Evolutionary conservation across 2,888 invertebrate species (phyloP), one percentile per base, ranked within the genome.

Genomic region (Saturnia pavonia): DNA sequence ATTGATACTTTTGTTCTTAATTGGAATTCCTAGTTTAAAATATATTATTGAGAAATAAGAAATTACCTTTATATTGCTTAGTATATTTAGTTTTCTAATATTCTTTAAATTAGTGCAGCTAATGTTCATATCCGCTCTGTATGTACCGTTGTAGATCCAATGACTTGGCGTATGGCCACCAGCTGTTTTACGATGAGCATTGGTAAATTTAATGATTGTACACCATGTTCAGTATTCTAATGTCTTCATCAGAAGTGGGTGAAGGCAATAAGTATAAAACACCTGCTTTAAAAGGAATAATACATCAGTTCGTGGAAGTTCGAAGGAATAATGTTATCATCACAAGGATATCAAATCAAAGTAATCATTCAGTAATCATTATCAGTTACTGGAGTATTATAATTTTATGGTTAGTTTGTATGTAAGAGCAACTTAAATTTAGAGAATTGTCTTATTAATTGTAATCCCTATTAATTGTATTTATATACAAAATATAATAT

Each of bases 121-220:
- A 57, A 57, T 27, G 14, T 25, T 60, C 57, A 65, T 11, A n/a
- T 34, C n/a, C 45, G 54, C 22, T 43, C 67, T 25, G 27, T 19
- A 27, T 34, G 54, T 45, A 48, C 25, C 27, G 42, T 43, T 43
- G 45, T n/a, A 48, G 22, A 14, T 25, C 68, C 71, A 63, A 78
- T 76, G 75, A 78, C 77, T 82, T 87, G 87, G 86, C 87, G 76
- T 70, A 69, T 45, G 69, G 82, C 87, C 84, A 87, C 80, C 76
- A 73, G 73, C 75, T 79, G 77, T 76, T 81, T 84, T 83, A 83
- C 78, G 78, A 80, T 69, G 72, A 78, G 79, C 51, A 43, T 45
- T 51, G 40, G 48, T 22, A 25, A 51, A 70, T 70, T 65, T 60
- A 43, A 51, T 51, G 51, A 4, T 51, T 48, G 51, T 65, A n/a